Conservation (phyloP, 2,113 vertebrate genomes). For the Gavialis gangeticus region DNA sequence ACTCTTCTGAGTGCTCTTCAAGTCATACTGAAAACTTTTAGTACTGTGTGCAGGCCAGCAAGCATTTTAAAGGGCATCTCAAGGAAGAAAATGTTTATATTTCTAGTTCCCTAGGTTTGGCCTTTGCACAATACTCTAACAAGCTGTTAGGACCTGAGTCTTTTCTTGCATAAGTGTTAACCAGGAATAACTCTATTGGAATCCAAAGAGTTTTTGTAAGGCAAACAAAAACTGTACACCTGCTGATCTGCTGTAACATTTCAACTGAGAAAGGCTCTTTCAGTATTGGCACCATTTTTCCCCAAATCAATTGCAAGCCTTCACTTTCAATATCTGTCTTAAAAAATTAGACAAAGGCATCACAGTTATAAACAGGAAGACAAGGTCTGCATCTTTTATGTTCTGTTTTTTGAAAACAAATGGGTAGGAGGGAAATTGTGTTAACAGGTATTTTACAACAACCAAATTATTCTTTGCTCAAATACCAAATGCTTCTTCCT, state of each 20-base stretch:
- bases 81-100: not conserved
- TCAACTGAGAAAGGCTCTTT: not conserved
- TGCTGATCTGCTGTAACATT: not conserved
- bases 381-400: not conserved
- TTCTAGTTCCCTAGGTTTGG: not conserved
- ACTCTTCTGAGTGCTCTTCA: not conserved
- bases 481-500: not conserved
- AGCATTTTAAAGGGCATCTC: not conserved
- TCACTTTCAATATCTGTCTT: not conserved
- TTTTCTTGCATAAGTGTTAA: not conserved
- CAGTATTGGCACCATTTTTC: not conserved
- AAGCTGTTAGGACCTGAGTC: not conserved
- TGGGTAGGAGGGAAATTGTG: not conserved
- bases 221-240: not conserved
- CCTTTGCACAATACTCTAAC: not conserved
- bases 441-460: not conserved
- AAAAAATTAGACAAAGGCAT: not conserved
- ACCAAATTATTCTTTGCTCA: not conserved
- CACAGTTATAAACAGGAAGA: not conserved
- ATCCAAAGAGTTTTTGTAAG: not conserved
- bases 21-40: not conserved
- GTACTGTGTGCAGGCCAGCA: not conserved
- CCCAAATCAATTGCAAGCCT: not conserved
- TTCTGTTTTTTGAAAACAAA: not conserved
- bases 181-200: not conserved